Evolutionary conservation across 1,140 invertebrate genomes (phyloP).

Genomic region (Brachionus rotundiformis): DNA sequence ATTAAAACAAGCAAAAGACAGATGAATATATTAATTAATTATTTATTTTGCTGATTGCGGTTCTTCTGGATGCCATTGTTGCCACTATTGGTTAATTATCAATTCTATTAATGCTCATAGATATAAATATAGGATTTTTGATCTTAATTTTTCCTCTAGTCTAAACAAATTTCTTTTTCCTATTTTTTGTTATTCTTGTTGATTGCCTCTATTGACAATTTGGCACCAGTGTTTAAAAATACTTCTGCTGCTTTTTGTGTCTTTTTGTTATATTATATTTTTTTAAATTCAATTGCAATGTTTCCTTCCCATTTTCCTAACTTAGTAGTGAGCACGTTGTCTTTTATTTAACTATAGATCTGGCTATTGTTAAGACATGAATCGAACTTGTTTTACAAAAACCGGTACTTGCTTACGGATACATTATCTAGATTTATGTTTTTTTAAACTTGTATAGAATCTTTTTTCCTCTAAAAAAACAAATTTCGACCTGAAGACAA

Average conservation of each 20-base stretch:
- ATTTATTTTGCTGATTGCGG: constrained; percentile 39
- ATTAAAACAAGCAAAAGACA: constrained; percentile 29
- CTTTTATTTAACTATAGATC: neutral
- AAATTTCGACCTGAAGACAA: neutral
- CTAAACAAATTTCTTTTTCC: constrained; percentile 24
- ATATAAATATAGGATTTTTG: neutral
- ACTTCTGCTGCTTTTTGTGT: neutral
- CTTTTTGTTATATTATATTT: neutral
- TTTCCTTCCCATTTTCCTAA: neutral
- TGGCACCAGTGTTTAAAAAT: constrained; percentile 28
- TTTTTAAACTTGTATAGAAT: neutral
- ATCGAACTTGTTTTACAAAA: neutral
- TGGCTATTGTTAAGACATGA: neutral
- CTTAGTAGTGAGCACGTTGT: neutral
- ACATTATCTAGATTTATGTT: neutral
- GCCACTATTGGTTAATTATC: constrained; percentile 7
- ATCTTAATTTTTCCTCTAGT: neutral
- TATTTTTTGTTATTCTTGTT: neutral
- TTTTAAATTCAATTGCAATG: neutral
- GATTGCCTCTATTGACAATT: neutral
- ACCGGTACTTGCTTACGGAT: neutral
- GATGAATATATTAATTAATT: constrained; percentile 48
- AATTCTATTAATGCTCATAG: neutral
- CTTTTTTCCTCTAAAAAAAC: neutral
- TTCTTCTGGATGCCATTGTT: neutral